phyloP scores from a whole-genome alignment of 2,797 vertebrate species.

The Aplochiton taeniatus region DNA sequence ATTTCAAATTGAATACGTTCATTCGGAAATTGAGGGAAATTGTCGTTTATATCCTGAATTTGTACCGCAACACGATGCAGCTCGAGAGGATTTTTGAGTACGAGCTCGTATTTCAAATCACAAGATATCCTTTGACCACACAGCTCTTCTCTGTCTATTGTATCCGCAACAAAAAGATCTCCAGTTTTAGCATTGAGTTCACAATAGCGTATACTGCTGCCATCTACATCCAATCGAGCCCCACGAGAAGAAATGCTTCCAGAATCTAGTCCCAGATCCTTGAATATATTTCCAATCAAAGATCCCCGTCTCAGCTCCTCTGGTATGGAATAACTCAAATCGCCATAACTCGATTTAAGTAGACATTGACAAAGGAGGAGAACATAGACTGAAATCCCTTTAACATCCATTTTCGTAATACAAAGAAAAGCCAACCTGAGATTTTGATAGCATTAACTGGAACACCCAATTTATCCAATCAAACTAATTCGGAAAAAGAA shows the following conservation, averaged over 20 bases:
- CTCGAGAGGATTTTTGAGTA: slow-evolving; percentile 45
- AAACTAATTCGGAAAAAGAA: too few species aligned
- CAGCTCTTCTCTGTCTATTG: slow-evolving; percentile 49
- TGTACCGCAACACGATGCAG: slow-evolving; percentile 35
- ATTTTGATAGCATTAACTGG: too few species aligned
- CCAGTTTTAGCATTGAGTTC: slow-evolving; percentile 30
- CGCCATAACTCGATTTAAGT: too few species aligned
- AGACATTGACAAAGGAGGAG: too few species aligned
- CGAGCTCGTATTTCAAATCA: slow-evolving; percentile 41
- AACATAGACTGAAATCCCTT: too few species aligned
- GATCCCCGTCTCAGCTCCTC: slow-evolving; percentile 18
- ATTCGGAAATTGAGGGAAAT: slow-evolving; percentile 38
- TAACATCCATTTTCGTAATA: too few species aligned
- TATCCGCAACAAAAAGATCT: background rate
- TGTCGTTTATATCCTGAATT: slow-evolving; percentile 47
- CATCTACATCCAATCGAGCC: background rate
- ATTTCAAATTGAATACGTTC: slow-evolving; percentile 25
- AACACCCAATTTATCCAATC: too few species aligned
- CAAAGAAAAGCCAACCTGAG: too few species aligned
- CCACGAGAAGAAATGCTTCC: slow-evolving; percentile 9
- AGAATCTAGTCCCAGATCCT: slow-evolving; percentile 30
- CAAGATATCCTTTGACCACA: slow-evolving; percentile 40
- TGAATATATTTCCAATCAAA: slow-evolving; percentile 24
- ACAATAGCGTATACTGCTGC: slow-evolving; percentile 17
- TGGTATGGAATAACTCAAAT: too few species aligned